These are phyloP conservation scores for Plectrocnemia conspersa DNA, from an alignment of 1,140 invertebrate genomes.

Conservation along the genomic window DNA sequence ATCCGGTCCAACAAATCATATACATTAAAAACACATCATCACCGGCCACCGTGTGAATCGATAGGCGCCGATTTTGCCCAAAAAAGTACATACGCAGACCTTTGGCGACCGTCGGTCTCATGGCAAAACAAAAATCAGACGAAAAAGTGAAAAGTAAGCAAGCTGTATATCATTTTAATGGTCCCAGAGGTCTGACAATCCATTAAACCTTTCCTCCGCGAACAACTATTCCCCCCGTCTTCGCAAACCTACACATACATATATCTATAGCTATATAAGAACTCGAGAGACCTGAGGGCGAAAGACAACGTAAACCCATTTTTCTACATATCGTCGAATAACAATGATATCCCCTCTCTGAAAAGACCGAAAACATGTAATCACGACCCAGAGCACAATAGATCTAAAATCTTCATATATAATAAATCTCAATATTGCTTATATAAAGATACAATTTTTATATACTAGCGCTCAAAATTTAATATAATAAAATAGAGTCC, in stretches of 20 bases:
- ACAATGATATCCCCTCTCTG: slow-evolving; percentile 3
- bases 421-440: no score
- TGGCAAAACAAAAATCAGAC: slow-evolving; percentile 34
- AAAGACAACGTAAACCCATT: slow-evolving; percentile 24
- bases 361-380: no score
- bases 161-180: slow-evolving; percentile 36
- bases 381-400: no score
- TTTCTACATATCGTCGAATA: slow-evolving; percentile 10
- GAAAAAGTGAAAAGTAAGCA: slow-evolving; percentile 36
- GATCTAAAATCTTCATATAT: no score
- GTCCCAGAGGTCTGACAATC: slow-evolving; percentile 36
- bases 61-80: neutral
- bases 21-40: neutral
- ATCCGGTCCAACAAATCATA: no score
- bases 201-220: slow-evolving; percentile 35
- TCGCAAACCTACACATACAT: neutral
- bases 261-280: neutral
- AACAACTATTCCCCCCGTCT: neutral
- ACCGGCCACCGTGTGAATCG: neutral
- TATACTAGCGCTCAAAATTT: no score
- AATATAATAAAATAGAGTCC: no score
- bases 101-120: slow-evolving; percentile 9
- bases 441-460: no score
- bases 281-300: slow-evolving; percentile 4
- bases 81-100: neutral